A percentile compares a stretch with the other conserved stretches of the same genome.
phyloP scores from a whole-genome alignment of 64 coral and sea anemone species.

The Acropora tenuis region DNA sequence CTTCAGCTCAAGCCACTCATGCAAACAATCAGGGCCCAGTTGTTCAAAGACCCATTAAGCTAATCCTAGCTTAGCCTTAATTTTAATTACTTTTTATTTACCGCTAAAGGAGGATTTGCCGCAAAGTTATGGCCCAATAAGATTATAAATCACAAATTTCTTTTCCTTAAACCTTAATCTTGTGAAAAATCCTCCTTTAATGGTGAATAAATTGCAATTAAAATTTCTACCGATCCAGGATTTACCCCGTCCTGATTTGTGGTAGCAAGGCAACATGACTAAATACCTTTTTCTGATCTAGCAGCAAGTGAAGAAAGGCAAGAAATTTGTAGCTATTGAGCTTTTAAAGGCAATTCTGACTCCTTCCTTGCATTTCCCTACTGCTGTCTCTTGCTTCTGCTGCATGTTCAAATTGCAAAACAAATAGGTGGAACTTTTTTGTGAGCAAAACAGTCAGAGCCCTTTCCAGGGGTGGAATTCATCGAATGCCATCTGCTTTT shows the following conservation, averaged over 20 bases:
- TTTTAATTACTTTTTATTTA: no score
- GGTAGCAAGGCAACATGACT: conserved; percentile 52
- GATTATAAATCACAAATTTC: no score
- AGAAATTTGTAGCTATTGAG: conserved; percentile 58
- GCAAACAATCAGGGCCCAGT: conserved; percentile 28
- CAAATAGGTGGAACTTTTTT: conserved; percentile 37
- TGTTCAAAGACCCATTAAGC: no score
- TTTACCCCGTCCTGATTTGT: conserved; percentile 52
- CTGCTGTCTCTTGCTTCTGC: conserved; percentile 39
- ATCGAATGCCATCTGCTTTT: conserved; percentile 47
- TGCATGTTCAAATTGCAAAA: conserved; percentile 54
- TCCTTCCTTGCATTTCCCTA: conserved; percentile 48
- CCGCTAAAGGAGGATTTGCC: no score
- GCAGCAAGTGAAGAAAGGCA: neutral
- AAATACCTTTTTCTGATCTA: conserved; percentile 58
- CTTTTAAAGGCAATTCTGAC: conserved; percentile 45
- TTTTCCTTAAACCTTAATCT: no score
- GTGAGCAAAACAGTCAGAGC: conserved; percentile 27
- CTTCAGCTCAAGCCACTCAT: conserved; percentile 54
- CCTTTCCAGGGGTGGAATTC: conserved; percentile 23
- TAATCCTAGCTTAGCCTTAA: no score
- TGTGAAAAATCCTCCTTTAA: no score
- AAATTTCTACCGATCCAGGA: no score
- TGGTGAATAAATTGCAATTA: no score
- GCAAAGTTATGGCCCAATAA: no score